Evolutionary conservation across 2,888 invertebrate genomes (phyloP).

Genomic region (Tricholauxania praeusta): DNA sequence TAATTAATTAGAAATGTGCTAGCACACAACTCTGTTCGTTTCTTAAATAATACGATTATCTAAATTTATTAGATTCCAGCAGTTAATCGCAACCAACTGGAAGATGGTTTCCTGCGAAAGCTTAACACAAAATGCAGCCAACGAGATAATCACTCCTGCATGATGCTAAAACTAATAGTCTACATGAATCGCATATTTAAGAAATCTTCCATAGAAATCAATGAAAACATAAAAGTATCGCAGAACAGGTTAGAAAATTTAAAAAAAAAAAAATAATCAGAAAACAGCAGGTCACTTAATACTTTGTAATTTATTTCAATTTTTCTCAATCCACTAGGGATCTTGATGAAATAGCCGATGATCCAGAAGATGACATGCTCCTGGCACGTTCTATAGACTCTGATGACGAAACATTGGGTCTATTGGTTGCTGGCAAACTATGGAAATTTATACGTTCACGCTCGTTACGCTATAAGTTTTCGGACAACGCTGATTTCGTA

Average conservation of each 20-base stretch:
- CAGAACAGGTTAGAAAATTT: constrained; percentile 73
- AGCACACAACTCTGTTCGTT: too few species aligned
- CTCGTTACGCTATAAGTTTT: constrained; percentile 81
- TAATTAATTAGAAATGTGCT: too few species aligned
- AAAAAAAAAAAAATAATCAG: background rate
- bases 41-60: background rate
- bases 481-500: constrained; percentile 84
- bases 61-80: constrained; percentile 65
- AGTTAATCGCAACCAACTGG: constrained; percentile 68
- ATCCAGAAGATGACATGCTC: constrained; percentile 73
- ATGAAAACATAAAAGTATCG: constrained; percentile 81
- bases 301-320: background rate
- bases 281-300: background rate
- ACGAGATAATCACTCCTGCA: constrained; percentile 83
- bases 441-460: constrained; percentile 82
- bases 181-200: constrained; percentile 86
- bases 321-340: constrained; percentile 51
- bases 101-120: constrained; percentile 80
- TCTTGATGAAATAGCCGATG: constrained; percentile 63
- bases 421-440: constrained; percentile 79
- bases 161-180: constrained; percentile 84
- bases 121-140: constrained; percentile 83
- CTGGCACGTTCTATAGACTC: constrained; percentile 69
- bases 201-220: constrained; percentile 82
- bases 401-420: constrained; percentile 74